These are phyloP conservation scores for Mallotus villosus DNA, from an alignment of 2,797 vertebrate genomes.

Conservation along the genomic window DNA sequence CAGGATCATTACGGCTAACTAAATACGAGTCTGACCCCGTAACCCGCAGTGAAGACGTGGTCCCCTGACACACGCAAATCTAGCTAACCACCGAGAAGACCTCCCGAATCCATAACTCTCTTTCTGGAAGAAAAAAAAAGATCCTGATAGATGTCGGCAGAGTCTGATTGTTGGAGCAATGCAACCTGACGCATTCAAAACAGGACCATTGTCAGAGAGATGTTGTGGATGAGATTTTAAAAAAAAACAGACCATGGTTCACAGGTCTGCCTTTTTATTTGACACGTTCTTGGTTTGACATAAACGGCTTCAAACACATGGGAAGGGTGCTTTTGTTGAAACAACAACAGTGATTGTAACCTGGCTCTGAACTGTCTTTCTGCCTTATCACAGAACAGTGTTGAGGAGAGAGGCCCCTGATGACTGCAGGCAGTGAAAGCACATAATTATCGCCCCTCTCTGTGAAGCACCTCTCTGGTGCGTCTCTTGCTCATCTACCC, in stretches of 20 bases:
- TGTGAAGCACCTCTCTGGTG: constrained; percentile 35
- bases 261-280: neutral
- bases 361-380: constrained; percentile 8
- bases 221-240: too few species aligned
- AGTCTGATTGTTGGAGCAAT: neutral
- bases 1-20: constrained; percentile 74
- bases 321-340: neutral
- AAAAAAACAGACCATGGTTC: too few species aligned
- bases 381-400: constrained; percentile 20
- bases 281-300: neutral
- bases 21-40: constrained; percentile 74
- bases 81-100: constrained; percentile 19
- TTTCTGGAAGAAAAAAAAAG: too few species aligned
- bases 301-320: neutral
- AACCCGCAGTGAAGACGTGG: constrained; percentile 62
- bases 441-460: constrained; percentile 34
- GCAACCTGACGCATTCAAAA: neutral
- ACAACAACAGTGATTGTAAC: constrained; percentile 33
- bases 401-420: constrained; percentile 14
- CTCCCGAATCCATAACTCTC: neutral
- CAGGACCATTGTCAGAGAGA: neutral
- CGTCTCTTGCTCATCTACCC: constrained; percentile 35
- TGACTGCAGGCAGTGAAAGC: constrained; percentile 37
- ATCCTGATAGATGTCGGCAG: neutral
- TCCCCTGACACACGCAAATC: constrained; percentile 44